A percentile compares a stretch with the other conserved stretches of the same genome.
Conservation (phyloP, 2,797 vertebrate genomes). For the Perodicticus potto region DNA sequence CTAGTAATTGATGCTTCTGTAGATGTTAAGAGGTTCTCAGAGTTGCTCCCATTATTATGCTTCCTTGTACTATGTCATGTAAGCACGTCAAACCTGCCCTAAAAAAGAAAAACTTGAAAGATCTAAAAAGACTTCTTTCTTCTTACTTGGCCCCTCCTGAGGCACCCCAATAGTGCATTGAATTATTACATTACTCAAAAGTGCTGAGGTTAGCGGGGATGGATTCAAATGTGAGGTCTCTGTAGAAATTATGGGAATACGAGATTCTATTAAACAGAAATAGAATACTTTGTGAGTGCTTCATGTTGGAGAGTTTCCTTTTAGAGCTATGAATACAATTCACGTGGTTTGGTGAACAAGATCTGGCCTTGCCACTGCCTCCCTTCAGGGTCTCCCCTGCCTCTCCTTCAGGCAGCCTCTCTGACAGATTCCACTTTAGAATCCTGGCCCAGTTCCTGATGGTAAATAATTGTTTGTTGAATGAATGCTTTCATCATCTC, state of each 20-base stretch:
- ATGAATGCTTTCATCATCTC: slow-evolving; percentile 8
- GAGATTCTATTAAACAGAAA: slow-evolving; percentile 53
- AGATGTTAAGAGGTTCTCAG: background rate
- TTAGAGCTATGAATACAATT: background rate
- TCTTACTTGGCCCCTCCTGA: background rate
- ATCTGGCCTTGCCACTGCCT: background rate
- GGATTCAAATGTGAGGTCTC: slow-evolving; percentile 20
- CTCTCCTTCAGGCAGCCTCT: background rate
- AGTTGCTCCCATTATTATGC: background rate
- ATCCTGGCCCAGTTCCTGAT: background rate
- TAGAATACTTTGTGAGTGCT: background rate
- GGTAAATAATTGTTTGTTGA: slow-evolving; percentile 33
- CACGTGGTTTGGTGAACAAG: background rate
- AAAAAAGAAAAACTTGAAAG: background rate
- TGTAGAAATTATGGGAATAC: slow-evolving; percentile 51
- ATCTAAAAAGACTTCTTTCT: slow-evolving; percentile 2
- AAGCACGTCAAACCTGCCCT: background rate
- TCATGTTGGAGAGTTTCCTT: background rate
- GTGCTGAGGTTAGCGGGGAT: slow-evolving; percentile 34
- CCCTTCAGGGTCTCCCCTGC: background rate
- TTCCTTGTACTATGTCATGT: background rate
- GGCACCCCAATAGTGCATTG: background rate
- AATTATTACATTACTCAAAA: slow-evolving; percentile 56
- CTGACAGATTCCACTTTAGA: slow-evolving; percentile 19
- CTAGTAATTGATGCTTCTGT: background rate